Evolutionary conservation across 2,888 invertebrate genomes (phyloP).

Genomic region (Pristionchus exspectatus): DNA sequence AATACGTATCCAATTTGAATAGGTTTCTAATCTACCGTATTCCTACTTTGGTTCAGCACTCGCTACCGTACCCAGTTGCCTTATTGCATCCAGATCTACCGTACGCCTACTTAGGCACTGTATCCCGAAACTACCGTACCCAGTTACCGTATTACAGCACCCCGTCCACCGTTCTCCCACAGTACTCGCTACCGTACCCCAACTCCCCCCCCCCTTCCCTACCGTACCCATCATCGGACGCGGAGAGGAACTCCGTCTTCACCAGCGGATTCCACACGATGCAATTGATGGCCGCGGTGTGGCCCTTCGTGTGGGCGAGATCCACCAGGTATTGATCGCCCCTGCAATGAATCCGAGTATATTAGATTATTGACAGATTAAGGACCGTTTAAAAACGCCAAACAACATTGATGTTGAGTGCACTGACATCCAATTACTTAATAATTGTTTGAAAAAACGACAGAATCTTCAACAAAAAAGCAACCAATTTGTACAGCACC

Average conservation of each 20-base stretch:
- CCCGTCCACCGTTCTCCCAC: not conserved
- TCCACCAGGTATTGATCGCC: conserved; percentile 91
- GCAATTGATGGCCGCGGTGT: conserved; percentile 91
- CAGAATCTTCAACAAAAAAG: no score
- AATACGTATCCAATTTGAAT: no score
- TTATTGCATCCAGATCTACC: no score
- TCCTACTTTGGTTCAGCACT: no score
- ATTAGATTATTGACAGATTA: not conserved
- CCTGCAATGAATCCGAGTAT: not conserved
- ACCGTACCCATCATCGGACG: conserved; percentile 89
- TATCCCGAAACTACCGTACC: not conserved
- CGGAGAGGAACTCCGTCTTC: conserved; percentile 94
- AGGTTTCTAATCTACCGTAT: no score
- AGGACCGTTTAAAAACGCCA: not conserved
- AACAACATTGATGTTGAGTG: no score
- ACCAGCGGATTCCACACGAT: conserved; percentile 95
- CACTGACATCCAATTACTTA: no score
- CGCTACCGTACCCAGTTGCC: no score
- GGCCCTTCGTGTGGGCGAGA: conserved; percentile 94
- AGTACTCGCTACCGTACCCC: not conserved
- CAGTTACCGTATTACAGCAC: not conserved
- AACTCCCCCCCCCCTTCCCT: not conserved
- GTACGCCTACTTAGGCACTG: not conserved
- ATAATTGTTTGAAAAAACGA: no score
- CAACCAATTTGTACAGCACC: no score